Conservation (phyloP, 2,888 invertebrate species). For the Ophioninae sp. region DNA sequence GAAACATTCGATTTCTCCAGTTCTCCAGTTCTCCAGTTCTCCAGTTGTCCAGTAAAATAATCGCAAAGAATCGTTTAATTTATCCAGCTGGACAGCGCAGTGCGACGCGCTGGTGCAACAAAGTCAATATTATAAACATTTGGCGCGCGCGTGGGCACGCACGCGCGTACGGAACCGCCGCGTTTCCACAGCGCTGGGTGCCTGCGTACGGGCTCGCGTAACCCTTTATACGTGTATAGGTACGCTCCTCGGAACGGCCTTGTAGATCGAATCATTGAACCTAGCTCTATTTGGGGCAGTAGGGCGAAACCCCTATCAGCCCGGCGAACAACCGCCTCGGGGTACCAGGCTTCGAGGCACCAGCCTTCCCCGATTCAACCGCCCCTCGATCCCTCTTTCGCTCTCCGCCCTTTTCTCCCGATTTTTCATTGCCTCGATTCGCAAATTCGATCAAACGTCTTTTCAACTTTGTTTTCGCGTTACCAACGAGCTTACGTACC, state of each 20-base stretch:
- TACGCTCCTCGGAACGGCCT: constrained; percentile 56
- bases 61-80: too few species aligned
- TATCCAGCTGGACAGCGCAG: too few species aligned
- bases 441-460: constrained; percentile 28
- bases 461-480: constrained; percentile 2
- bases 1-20: too few species aligned
- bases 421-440: neutral
- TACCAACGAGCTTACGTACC: neutral
- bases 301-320: constrained; percentile 66
- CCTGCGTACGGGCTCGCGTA: neutral
- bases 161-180: too few species aligned
- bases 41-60: too few species aligned
- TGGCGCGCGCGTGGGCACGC: too few species aligned
- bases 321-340: constrained; percentile 62
- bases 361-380: constrained; percentile 29
- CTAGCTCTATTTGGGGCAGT: constrained; percentile 67
- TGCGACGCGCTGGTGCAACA: too few species aligned
- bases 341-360: constrained; percentile 49
- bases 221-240: neutral
- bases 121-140: too few species aligned
- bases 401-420: constrained; percentile 2
- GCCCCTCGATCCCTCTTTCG: constrained; percentile 19
- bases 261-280: constrained; percentile 68
- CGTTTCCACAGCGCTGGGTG: too few species aligned
- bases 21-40: too few species aligned